These are phyloP conservation scores for Vanessa tameamea DNA, from an alignment of 1,140 invertebrate genomes.

Conservation along the genomic window DNA sequence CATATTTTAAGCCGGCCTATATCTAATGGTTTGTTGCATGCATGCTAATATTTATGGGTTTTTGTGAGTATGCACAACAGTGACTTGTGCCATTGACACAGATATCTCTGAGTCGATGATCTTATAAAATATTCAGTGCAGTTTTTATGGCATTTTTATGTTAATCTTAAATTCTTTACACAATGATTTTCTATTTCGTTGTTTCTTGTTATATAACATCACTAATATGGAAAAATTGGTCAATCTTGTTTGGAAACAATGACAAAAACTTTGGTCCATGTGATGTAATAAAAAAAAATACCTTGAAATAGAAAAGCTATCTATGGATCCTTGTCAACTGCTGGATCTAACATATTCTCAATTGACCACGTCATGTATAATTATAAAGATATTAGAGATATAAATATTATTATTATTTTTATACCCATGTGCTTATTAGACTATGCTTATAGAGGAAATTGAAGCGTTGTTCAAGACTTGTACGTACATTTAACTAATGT, in stretches of 20 bases:
- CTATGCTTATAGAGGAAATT: too few relatives aligned
- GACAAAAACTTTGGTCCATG: background rate
- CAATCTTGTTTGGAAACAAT: background rate
- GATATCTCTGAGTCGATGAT: slow-evolving; percentile 28
- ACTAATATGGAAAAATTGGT: background rate
- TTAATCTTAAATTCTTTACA: slow-evolving; percentile 22
- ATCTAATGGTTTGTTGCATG: slow-evolving; percentile 27
- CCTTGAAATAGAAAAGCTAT: too few relatives aligned
- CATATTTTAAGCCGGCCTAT: background rate
- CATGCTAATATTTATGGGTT: slow-evolving; percentile 26
- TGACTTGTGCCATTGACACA: slow-evolving; percentile 40
- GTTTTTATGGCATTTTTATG: slow-evolving; percentile 37
- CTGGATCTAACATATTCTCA: too few relatives aligned
- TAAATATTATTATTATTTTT: too few relatives aligned
- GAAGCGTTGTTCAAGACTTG: too few relatives aligned
- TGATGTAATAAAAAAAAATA: background rate
- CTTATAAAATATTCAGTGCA: slow-evolving; percentile 35
- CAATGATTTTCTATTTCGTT: slow-evolving; percentile 9
- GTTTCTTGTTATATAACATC: background rate
- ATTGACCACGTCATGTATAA: too few relatives aligned
- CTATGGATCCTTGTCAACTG: too few relatives aligned
- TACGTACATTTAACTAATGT: too few relatives aligned
- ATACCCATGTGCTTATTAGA: too few relatives aligned
- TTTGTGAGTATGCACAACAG: slow-evolving; percentile 28
- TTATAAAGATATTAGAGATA: too few relatives aligned